Evolutionary conservation across 2,113 vertebrate species (phyloP), one percentile per base, ranked within the genome.

Genomic region (Dromaius novaehollandiae): DNA sequence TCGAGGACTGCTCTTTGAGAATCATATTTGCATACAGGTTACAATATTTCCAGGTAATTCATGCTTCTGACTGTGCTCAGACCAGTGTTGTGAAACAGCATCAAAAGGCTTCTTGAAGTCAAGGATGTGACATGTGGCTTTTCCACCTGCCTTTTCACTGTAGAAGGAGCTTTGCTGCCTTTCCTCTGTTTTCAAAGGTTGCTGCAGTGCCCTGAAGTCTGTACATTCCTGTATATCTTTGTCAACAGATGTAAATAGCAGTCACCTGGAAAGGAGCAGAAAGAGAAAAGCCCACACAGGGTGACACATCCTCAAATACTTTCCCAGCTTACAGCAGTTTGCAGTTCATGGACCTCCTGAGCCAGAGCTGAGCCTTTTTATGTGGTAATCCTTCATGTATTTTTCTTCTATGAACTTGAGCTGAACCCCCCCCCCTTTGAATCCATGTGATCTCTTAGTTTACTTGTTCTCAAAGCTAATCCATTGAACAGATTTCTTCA

Each of bases 311-410:
- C 90, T 80, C 64, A 81, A 70, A 88, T 94, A 66, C 26, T 70
- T 96, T 64, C 88, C 76, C 73, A 46, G 82, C 40, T 96, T 94
- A 93, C 13, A 77, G 82, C 48, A 56, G 22, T 86, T 83, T 50
- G 76, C 55, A 76, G 68, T 64, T 61, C 81, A 56, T 9, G 75
- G 70, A 85, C 15, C 34, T 88, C 50, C 85, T 55, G 71, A 96
- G 94, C 80, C 73, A 81, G 46, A 88, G 64, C 64, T 81, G 89
- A 96, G 79, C 63, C 79, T 88, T 94, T 88, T 44, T 66, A 61
- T 70, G 64, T 60, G 88, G 86, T 96, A 94, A 97, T 91, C 95
- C 76, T 42, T 32, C 24, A n/a, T 38, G 90, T 69, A 90, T 83
- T 96, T 96, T 90, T 61, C 73, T 51, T 90, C 60, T 20, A 7